phyloP scores from a whole-genome alignment of 2,797 vertebrate genomes.

The Dendrocincla tyrannina region DNA sequence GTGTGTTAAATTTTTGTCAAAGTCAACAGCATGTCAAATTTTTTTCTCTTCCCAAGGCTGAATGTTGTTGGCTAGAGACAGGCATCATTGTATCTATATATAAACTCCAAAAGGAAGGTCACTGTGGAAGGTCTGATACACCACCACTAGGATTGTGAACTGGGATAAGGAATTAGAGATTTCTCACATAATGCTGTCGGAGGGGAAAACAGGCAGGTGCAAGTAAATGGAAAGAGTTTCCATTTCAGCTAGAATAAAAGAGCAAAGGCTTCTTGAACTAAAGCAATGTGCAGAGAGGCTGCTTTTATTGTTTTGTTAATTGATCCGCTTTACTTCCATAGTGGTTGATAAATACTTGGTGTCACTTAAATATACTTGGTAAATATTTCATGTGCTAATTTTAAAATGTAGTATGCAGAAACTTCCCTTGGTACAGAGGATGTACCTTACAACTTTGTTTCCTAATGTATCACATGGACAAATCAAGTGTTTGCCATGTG shows the following conservation, averaged over 20 bases:
- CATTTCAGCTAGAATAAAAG: background rate
- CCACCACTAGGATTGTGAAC: background rate
- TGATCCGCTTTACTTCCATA: background rate
- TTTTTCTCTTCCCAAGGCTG: background rate
- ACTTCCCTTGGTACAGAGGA: background rate
- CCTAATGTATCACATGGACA: background rate
- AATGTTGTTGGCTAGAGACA: background rate
- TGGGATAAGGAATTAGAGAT: background rate
- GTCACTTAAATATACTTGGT: background rate
- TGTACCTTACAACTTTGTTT: background rate
- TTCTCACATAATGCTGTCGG: background rate
- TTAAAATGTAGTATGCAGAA: background rate
- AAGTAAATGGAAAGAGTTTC: background rate
- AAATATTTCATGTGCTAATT: background rate
- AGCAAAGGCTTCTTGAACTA: background rate
- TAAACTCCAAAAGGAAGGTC: background rate
- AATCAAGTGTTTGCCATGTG: background rate
- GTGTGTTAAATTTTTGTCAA: background rate
- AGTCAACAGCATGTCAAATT: background rate
- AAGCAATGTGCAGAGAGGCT: background rate
- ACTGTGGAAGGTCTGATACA: background rate
- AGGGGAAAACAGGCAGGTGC: background rate
- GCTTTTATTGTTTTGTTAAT: background rate
- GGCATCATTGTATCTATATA: accelerated
- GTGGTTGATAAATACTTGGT: background rate